Base-by-base conservation (phyloP, 2,113 vertebrate genomes). In the Eulemur rufifrons region DNA sequence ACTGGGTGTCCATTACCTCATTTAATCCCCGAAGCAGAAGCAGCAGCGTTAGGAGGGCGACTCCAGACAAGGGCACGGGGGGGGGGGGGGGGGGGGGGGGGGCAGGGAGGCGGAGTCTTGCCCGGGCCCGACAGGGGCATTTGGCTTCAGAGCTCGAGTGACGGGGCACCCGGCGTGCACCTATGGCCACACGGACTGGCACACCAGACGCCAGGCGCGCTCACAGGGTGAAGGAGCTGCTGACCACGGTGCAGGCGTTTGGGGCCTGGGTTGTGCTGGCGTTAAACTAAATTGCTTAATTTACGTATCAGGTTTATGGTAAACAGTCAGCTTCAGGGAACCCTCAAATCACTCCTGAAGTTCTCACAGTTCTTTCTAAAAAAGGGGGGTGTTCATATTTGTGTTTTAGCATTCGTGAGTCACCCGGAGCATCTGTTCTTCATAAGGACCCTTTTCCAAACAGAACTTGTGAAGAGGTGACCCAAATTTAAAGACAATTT, bases 41-140 rank as follows among this genome's bases (percentile, higher is more conserved):
- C 32, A 8, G 59, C 9, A 0, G 54, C 2, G 2, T 8, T 0
- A 3, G 0, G 23, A 54, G 8, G 71, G 18, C 6, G 4, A 1
- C 7, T n/a, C 23, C 42, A 4, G 45, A 37, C 18, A 39, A 34
- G 61, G 32, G 32, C 50, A 0, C 1, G 4, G 54, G n/a, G 45
- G 37, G n/a, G 4, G 54, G n/a, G 45, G 37, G 4, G 54, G n/a
- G 45, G 37, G 4, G 54, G n/a, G 45, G 37, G 4, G 54, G n/a
- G 45, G 37, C 29, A 14, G 23, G 14, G 68, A 39, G 5, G 61
- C 20, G 2, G 42, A 1, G 25, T 18, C 64, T 23, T 1, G 10
- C 29, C 47, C 20, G 3, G 47, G 12, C 27, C 45, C 1, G 3
- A 15, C 18, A 1, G 0, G 9, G 20, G 27, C 18, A 0, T 14